Evolutionary conservation across 2,888 invertebrate species (phyloP).

Genomic region (Platerodrilus igneus): DNA sequence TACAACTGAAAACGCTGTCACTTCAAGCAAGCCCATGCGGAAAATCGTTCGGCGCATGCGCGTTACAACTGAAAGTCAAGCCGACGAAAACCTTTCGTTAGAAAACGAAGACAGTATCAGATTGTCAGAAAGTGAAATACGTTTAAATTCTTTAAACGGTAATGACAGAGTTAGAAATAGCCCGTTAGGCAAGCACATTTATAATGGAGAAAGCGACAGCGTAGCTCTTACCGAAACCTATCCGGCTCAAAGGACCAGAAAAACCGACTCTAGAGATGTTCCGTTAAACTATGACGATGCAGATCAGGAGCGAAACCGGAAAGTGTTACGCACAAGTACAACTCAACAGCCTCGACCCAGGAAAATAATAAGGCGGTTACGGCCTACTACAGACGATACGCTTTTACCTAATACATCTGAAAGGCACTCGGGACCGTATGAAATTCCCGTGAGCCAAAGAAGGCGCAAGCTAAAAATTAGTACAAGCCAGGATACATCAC

Average conservation of each 20-base stretch:
- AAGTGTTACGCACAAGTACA: too few species aligned
- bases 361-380: conserved; percentile 38
- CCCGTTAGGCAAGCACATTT: conserved; percentile 6
- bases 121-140: conserved; percentile 43
- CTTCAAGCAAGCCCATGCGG: too few species aligned
- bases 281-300: too few species aligned
- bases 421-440: neutral
- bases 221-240: conserved; percentile 31
- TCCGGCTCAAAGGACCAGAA: conserved; percentile 37
- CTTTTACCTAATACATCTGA: neutral
- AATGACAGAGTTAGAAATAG: conserved; percentile 5
- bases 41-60: too few species aligned
- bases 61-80: too few species aligned
- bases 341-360: conserved; percentile 29
- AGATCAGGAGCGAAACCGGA: too few species aligned
- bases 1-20: too few species aligned
- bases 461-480: neutral
- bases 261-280: conserved; percentile 27
- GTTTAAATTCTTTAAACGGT: conserved; percentile 12
- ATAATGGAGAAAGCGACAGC: neutral
- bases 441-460: neutral
- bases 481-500: neutral
- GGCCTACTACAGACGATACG: conserved; percentile 45
- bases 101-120: conserved; percentile 47
- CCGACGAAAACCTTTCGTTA: too few species aligned